Percentiles rank a stretch among this genome's conserved stretches.
These are phyloP conservation scores for Chelon labrosus DNA, from an alignment of 2,797 vertebrate species.

Conservation along the genomic window DNA sequence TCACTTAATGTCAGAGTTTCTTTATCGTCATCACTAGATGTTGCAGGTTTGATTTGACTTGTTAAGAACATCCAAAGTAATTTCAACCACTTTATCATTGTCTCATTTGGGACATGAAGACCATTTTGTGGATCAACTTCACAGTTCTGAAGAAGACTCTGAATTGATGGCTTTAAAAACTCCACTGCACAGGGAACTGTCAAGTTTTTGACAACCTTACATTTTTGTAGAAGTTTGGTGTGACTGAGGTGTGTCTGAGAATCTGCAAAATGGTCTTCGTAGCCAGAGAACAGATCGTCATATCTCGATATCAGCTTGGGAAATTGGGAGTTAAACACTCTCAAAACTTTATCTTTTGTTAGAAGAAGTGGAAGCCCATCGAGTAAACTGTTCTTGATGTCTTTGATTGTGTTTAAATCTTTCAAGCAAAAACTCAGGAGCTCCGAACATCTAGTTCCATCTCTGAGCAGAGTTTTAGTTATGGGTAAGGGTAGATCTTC, in stretches of 20 bases:
- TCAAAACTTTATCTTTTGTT: constrained; percentile 75
- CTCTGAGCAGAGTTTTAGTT: constrained; percentile 72
- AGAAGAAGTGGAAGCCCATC: constrained; percentile 82
- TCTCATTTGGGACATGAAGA: constrained; percentile 53
- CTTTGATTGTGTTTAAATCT: neutral
- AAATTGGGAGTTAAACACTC: constrained; percentile 65
- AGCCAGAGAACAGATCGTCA: constrained; percentile 59
- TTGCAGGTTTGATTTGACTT: constrained; percentile 24
- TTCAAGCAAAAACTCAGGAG: constrained; percentile 79
- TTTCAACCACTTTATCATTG: constrained; percentile 63
- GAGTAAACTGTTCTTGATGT: neutral
- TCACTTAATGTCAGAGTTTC: constrained; percentile 40
- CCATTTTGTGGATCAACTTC: constrained; percentile 43
- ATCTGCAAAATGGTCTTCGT: constrained; percentile 74
- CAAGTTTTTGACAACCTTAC: constrained; percentile 60
- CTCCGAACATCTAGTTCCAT: constrained; percentile 56
- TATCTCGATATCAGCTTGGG: constrained; percentile 70
- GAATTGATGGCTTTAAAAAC: constrained; percentile 64
- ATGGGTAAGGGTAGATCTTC: constrained; percentile 73
- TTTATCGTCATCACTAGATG: neutral
- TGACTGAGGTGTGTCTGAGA: fast-evolving
- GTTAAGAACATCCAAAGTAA: constrained; percentile 72
- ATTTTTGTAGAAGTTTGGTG: constrained; percentile 13
- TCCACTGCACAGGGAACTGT: constrained; percentile 60
- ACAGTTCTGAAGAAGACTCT: constrained; percentile 54